Percentiles rank a stretch among this genome's conserved stretches.
Evolutionary conservation across 2,797 vertebrate genomes (phyloP).

Genomic region (Hoplostethus mediterraneus): DNA sequence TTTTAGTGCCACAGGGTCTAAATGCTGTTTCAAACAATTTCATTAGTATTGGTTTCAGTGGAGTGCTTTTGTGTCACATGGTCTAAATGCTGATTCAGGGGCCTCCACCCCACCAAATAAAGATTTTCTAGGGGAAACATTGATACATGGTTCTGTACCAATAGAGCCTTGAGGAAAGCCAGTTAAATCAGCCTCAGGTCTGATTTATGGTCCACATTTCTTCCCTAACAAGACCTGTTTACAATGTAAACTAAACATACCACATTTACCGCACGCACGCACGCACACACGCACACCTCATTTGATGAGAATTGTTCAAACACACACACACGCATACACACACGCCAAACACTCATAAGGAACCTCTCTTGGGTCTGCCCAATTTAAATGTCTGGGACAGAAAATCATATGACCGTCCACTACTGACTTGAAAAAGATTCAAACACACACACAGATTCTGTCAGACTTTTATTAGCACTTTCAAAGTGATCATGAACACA

Average conservation of each 20-base stretch:
- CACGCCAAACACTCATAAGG: neutral
- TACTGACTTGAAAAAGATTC: neutral
- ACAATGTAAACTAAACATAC: constrained; percentile 30
- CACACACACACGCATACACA: neutral
- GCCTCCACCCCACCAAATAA: constrained; percentile 40
- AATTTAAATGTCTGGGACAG: constrained; percentile 13
- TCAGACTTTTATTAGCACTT: no score
- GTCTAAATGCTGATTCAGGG: constrained; percentile 47
- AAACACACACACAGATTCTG: constrained; percentile 1
- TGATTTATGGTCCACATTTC: constrained; percentile 65
- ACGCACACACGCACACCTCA: neutral
- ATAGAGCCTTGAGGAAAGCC: constrained; percentile 46
- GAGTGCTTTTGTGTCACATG: constrained; percentile 18
- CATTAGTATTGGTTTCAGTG: constrained; percentile 37
- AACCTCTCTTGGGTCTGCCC: neutral
- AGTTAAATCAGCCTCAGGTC: constrained; percentile 40
- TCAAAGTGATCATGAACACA: no score
- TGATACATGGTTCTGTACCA: constrained; percentile 40
- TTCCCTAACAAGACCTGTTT: constrained; percentile 53
- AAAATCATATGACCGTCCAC: constrained; percentile 3
- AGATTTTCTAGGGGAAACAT: constrained; percentile 39
- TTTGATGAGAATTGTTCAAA: constrained; percentile 1
- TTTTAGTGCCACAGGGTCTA: neutral
- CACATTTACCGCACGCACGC: constrained; percentile 12
- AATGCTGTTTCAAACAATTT: constrained; percentile 25